Conservation (phyloP, 1,140 invertebrate species). For the Forficula auricularia region DNA sequence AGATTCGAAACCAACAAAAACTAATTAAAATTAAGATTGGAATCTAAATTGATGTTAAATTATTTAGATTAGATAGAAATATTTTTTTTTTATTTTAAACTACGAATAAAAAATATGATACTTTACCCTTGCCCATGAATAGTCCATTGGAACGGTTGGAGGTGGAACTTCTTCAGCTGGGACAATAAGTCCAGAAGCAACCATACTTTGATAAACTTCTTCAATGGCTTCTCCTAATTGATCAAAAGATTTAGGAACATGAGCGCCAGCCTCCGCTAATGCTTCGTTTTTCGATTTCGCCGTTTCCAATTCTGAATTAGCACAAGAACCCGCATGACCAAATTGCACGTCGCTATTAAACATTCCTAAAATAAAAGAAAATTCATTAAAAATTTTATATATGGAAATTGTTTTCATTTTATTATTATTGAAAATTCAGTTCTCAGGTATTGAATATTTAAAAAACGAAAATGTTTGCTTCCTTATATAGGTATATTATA, state of each 20-base stretch:
- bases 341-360: constrained; percentile 98
- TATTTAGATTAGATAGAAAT: not conserved
- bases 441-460: not conserved
- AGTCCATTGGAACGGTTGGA: constrained; percentile 99
- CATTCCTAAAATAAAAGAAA: constrained; percentile 44
- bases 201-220: constrained; percentile 61
- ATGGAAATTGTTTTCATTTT: not conserved
- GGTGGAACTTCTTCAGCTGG: constrained; percentile 84
- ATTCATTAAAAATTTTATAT: constrained; percentile 1
- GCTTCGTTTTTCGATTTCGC: constrained; percentile 83
- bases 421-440: not conserved
- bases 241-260: constrained; percentile 88
- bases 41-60: not conserved
- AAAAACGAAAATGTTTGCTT: too few relatives aligned
- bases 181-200: constrained; percentile 64
- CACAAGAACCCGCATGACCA: constrained; percentile 95
- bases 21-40: not conserved
- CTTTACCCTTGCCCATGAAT: constrained; percentile 86
- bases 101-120: constrained; percentile 14
- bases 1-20: not conserved
- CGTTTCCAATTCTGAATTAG: constrained; percentile 88
- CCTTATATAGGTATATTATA: too few relatives aligned
- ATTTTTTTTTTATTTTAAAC: not conserved
- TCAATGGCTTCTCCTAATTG: constrained; percentile 64
- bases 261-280: constrained; percentile 62